Base-by-base conservation (phyloP, 1,140 invertebrate species). In the Diabrotica undecimpunctata region DNA sequence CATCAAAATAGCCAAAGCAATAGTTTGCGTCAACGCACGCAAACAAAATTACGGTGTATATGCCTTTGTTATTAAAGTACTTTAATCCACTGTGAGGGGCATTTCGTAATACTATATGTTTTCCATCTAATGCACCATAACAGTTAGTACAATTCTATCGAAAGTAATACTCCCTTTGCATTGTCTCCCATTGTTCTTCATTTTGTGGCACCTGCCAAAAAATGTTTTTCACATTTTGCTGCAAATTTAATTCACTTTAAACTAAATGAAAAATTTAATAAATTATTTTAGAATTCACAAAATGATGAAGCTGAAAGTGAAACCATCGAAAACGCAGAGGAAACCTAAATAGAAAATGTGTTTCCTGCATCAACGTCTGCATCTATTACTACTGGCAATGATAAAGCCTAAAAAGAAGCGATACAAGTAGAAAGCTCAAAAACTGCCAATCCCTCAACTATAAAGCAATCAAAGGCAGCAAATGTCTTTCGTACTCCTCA, bases 11-110 rank as follows among this genome's bases (percentile, higher is more conserved):
- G 13, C 69, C 54, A 69, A 80, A 79, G 35, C 70, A 69, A 62
- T 76, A 79, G 51, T 77, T 67, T 6, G 71, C 71, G 64, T 79
- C 78, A 35, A 75, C 36, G 70, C 74, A 46, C n/a, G 75, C 78
- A 55, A 80, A 68, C 14, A 81, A 64, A 39, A 41, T 10, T 41
- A 54, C 0, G 14, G 0, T 35, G 25, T 35, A 10, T 14, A 5
- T 13, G 14, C 5, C 25, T 14, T 54, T 54, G 25, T 35, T 11
- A 35, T 35, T 54, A 4, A 54, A 10, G 13, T 54, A 54, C 53
- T 54, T 2, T n/a, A 35, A 54, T 54, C 12, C 14, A 54, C 54
- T 7, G 10, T 10, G 12, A 14, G 54, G 54, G 5, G 54, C 5
- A 13, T 8, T 7, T 14, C 10, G 25, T 12, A 13, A 12, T 13